Conservation (phyloP, 2,888 invertebrate species). For the Coleophora deauratella region DNA sequence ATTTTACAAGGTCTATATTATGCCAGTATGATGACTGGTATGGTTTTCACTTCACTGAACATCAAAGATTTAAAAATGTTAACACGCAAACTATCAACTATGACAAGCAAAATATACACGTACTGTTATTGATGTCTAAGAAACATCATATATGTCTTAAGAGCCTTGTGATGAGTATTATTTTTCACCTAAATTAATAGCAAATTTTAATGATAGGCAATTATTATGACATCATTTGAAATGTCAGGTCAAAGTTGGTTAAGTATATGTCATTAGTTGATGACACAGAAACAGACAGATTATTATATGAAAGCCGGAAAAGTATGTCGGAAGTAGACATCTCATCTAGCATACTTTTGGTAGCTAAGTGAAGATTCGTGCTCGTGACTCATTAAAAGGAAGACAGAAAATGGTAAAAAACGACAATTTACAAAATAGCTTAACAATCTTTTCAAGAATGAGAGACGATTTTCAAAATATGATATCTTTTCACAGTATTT, state of each 20-base stretch:
- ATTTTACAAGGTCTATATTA: no score
- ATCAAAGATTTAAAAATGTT: conserved; percentile 3
- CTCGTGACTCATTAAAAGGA: no score
- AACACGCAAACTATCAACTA: background rate
- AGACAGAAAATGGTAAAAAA: no score
- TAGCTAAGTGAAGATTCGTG: no score
- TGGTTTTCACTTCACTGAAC: conserved; percentile 5
- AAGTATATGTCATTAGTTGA: background rate
- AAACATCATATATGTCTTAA: no score
- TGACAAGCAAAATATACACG: conserved; percentile 2
- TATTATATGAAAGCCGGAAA: no score
- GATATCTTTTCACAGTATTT: no score
- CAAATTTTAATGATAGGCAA: background rate
- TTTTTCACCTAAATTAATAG: conserved; percentile 1
- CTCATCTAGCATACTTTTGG: no score
- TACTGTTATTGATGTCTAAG: conserved; percentile 1
- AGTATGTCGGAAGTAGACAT: no score
- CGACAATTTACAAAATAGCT: no score
- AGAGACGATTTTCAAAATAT: no score
- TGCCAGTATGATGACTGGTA: conserved; percentile 2
- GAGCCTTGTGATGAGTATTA: conserved; percentile 1
- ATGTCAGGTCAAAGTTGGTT: conserved; percentile 6
- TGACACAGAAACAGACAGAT: background rate
- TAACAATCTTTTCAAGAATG: no score
- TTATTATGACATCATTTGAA: conserved; percentile 6